Evolutionary conservation across 2,888 invertebrate genomes (phyloP).

Genomic region (Synanthedon andrenaeformis): DNA sequence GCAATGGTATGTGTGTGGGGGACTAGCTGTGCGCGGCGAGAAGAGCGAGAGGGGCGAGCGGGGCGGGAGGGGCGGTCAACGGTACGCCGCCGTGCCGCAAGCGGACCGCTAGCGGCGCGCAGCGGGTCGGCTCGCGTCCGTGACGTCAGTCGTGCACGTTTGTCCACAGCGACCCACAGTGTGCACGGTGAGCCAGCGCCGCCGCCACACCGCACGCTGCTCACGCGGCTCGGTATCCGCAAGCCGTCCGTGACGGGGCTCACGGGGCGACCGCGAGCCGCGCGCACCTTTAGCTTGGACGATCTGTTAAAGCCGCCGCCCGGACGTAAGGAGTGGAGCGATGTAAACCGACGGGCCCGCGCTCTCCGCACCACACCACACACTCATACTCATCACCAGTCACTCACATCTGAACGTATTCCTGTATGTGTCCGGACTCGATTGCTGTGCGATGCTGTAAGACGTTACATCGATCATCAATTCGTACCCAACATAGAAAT

Average conservation of each 20-base stretch:
- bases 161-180: constrained; percentile 65
- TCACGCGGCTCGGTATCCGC: constrained; percentile 88
- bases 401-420: too few species aligned
- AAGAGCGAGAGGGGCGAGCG: background rate
- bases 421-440: too few species aligned
- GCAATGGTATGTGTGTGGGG: constrained; percentile 38
- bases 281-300: constrained; percentile 89
- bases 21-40: constrained; percentile 16
- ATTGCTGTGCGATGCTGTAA: too few species aligned
- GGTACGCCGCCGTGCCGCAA: constrained; percentile 45
- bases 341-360: constrained; percentile 37
- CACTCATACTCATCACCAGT: constrained; percentile 5
- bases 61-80: constrained; percentile 12
- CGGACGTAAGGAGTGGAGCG: constrained; percentile 79
- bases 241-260: constrained; percentile 88
- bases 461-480: too few species aligned
- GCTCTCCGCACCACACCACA: constrained; percentile 40
- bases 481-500: too few species aligned
- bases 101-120: constrained; percentile 25
- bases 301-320: constrained; percentile 87
- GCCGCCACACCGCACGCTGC: constrained; percentile 70
- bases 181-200: constrained; percentile 21
- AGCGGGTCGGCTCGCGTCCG: background rate
- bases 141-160: constrained; percentile 46
- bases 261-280: constrained; percentile 78